These are phyloP conservation scores for Cirrhinus molitorella DNA, from an alignment of 2,797 vertebrate genomes.

Conservation along the genomic window DNA sequence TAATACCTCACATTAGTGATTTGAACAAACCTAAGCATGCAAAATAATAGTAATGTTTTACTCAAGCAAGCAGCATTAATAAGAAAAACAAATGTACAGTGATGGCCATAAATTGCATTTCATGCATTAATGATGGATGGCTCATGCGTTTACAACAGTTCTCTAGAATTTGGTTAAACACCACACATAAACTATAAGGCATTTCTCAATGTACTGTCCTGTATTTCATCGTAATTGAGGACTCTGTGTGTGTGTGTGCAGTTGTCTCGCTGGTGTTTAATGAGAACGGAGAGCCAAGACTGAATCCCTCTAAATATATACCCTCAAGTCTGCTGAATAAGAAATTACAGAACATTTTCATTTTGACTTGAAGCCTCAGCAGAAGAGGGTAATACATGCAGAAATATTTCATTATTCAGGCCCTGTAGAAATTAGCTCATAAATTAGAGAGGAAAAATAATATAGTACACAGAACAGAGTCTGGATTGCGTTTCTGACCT, in stretches of 20 bases:
- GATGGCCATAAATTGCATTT: not conserved
- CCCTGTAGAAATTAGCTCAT: constrained; percentile 46
- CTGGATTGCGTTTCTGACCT: constrained; percentile 19
- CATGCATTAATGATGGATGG: not conserved
- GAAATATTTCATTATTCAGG: constrained; percentile 50
- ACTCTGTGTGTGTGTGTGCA: not conserved
- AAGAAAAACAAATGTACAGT: constrained; percentile 3
- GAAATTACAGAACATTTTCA: constrained; percentile 51
- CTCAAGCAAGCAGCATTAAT: not conserved
- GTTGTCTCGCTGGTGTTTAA: constrained; percentile 36
- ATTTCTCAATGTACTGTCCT: constrained; percentile 19
- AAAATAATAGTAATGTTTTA: not conserved
- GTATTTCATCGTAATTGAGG: constrained; percentile 26
- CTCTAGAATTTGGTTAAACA: constrained; percentile 9
- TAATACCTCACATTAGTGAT: not conserved
- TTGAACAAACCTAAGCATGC: not conserved
- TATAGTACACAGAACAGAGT: constrained; percentile 15
- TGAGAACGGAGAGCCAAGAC: constrained; percentile 38
- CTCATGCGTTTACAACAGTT: not conserved
- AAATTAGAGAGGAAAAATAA: constrained; percentile 21
- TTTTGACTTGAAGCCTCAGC: constrained; percentile 46
- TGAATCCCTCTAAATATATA: constrained; percentile 45
- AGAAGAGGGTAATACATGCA: constrained; percentile 35
- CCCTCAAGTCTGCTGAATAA: constrained; percentile 37
- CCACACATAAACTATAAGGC: not conserved